Evolutionary conservation across 2,888 invertebrate species (phyloP).

Genomic region (Eupithecia insigniata): DNA sequence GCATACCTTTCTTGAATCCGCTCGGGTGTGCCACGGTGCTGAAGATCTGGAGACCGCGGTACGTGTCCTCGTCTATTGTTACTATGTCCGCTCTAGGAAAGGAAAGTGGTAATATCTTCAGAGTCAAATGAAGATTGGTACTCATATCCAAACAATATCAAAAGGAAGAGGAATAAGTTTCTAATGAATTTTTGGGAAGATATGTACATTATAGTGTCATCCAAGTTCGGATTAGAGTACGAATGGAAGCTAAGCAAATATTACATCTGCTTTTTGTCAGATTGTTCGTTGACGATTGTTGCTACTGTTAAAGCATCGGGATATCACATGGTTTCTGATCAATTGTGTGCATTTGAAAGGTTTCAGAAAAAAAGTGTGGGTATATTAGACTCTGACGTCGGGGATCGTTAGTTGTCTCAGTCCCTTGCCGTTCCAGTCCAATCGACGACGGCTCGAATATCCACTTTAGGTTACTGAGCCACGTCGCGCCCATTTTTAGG

Average conservation of each 20-base stretch:
- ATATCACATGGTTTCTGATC: neutral
- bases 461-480: neutral
- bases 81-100: conserved; percentile 86
- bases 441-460: neutral
- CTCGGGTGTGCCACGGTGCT: conserved; percentile 89
- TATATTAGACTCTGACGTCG: neutral
- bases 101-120: neutral
- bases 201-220: neutral
- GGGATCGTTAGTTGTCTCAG: neutral
- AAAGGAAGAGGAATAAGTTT: neutral
- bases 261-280: neutral
- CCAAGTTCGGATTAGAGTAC: neutral
- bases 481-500: neutral
- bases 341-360: neutral
- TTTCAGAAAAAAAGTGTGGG: too few species aligned
- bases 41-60: conserved; percentile 91
- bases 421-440: neutral
- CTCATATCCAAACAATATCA: neutral
- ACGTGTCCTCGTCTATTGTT: conserved; percentile 88
- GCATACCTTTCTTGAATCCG: conserved; percentile 87
- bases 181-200: neutral
- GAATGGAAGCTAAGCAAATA: neutral
- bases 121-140: neutral
- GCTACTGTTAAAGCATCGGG: neutral
- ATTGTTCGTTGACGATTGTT: neutral